These are phyloP conservation scores for Teleiodes luculella DNA, from an alignment of 2,888 invertebrate species.

Conservation along the genomic window DNA sequence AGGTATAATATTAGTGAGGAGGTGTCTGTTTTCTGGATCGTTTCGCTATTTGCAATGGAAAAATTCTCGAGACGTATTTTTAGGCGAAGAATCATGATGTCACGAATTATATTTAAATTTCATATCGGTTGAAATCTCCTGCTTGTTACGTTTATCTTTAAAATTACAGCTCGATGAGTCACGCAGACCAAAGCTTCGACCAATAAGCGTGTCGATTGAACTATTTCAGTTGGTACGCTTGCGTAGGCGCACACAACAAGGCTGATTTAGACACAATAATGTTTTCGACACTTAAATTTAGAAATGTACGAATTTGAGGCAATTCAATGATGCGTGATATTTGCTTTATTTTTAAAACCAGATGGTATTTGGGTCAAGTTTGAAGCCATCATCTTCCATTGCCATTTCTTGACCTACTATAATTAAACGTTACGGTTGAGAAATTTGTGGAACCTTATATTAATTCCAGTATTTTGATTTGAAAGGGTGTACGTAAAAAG, in stretches of 20 bases:
- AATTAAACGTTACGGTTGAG: background rate
- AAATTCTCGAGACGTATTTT: constrained; percentile 35
- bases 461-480: background rate
- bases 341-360: constrained; percentile 26
- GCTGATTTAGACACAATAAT: constrained; percentile 62
- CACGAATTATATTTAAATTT: constrained; percentile 45
- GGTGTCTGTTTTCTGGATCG: background rate
- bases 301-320: constrained; percentile 33
- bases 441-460: background rate
- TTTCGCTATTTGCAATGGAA: constrained; percentile 1
- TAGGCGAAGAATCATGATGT: constrained; percentile 32
- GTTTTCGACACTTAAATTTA: constrained; percentile 58
- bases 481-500: background rate
- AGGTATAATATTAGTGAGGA: too few relatives aligned
- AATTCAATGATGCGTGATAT: constrained; percentile 8
- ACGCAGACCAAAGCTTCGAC: constrained; percentile 34
- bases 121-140: constrained; percentile 41
- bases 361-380: constrained; percentile 41
- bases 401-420: background rate
- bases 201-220: constrained; percentile 46
- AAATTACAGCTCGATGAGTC: constrained; percentile 63
- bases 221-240: constrained; percentile 52
- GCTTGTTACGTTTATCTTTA: constrained; percentile 59
- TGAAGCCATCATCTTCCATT: constrained; percentile 14
- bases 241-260: constrained; percentile 71